These are phyloP conservation scores for Volucella inflata DNA, from an alignment of 2,888 invertebrate species.

Conservation along the genomic window DNA sequence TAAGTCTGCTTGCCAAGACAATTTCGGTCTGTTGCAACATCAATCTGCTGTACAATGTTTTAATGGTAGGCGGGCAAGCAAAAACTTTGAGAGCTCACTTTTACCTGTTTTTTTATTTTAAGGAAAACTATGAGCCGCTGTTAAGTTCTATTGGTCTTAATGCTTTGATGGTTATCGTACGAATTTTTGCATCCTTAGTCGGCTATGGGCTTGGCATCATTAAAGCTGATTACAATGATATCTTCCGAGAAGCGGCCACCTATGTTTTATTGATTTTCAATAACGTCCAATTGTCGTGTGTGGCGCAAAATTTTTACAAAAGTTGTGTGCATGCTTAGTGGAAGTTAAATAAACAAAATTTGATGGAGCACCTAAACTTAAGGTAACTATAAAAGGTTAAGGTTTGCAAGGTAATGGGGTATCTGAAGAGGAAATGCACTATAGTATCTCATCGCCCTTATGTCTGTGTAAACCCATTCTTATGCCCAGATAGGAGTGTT, in stretches of 20 bases:
- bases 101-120: not conserved
- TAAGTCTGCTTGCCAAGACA: conserved; percentile 44
- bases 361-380: too few species aligned
- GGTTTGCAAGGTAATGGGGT: too few species aligned
- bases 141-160: conserved; percentile 52
- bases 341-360: too few species aligned
- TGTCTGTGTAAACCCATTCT: too few species aligned
- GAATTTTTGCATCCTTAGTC: conserved; percentile 20
- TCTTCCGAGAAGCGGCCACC: conserved; percentile 37
- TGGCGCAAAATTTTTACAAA: conserved; percentile 44
- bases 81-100: not conserved
- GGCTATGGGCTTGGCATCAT: conserved; percentile 50
- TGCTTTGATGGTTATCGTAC: conserved; percentile 30
- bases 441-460: too few species aligned
- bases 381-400: too few species aligned
- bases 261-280: conserved; percentile 45
- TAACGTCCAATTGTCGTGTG: conserved; percentile 49
- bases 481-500: too few species aligned
- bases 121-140: conserved; percentile 58
- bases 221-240: conserved; percentile 24
- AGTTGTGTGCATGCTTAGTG: too few species aligned
- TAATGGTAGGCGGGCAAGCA: conserved; percentile 17
- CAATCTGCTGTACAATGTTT: conserved; percentile 29
- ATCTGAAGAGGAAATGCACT: too few species aligned
- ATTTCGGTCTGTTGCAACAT: conserved; percentile 41